Percentiles rank a stretch among this genome's conserved stretches.
phyloP scores from a whole-genome alignment of 2,113 vertebrate genomes.

The Corvus hawaiiensis region DNA sequence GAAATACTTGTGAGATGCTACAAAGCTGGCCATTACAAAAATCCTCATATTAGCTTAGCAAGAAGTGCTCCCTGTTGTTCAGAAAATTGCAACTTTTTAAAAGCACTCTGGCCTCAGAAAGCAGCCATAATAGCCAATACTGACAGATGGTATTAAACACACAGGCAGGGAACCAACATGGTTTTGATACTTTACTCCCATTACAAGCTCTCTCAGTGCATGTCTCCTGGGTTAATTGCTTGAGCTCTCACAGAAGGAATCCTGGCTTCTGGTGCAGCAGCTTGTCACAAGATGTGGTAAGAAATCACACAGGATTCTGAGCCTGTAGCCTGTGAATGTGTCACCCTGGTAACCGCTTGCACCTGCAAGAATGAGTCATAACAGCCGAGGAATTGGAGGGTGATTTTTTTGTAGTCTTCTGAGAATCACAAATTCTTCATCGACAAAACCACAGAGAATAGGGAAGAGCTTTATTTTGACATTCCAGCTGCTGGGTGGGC shows the following conservation, averaged over 20 bases:
- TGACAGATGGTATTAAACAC: constrained; percentile 32
- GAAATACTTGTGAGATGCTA: neutral
- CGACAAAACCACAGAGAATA: neutral
- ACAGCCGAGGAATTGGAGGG: neutral
- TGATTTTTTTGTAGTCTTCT: neutral
- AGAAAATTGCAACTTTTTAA: neutral
- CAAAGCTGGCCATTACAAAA: neutral
- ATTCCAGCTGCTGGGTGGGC: neutral
- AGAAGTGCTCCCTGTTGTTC: neutral
- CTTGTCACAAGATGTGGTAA: constrained; percentile 25
- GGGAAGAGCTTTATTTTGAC: neutral
- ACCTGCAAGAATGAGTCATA: constrained; percentile 54
- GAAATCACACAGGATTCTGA: neutral
- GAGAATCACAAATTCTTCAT: neutral
- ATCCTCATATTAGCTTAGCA: neutral
- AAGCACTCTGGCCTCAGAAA: neutral
- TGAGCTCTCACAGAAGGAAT: constrained; percentile 36
- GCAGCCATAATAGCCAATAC: neutral
- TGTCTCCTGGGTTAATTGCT: constrained; percentile 34
- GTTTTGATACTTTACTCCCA: neutral
- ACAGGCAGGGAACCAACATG: neutral
- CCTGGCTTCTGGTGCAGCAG: constrained; percentile 33
- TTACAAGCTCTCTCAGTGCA: neutral
- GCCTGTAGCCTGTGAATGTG: neutral
- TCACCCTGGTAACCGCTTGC: constrained; percentile 63